Percentiles rank a stretch among this genome's conserved stretches.
Evolutionary conservation across 23 tunicate species (phyloP).

Genomic region (Phallusia fumigata): DNA sequence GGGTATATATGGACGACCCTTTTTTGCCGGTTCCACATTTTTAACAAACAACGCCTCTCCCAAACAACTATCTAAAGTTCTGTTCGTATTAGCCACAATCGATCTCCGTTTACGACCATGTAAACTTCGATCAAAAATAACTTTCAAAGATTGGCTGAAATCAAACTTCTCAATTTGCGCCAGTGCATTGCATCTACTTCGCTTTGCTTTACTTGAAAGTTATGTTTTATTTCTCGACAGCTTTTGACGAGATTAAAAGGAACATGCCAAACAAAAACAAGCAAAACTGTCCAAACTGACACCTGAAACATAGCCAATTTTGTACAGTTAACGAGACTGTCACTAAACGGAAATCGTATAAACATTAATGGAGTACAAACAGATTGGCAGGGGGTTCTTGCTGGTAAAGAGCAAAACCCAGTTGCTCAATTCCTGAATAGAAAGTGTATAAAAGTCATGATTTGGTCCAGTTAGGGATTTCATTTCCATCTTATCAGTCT

Average conservation of each 20-base stretch:
- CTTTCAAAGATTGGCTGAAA: too few relatives aligned
- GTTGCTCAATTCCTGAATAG: slow-evolving; percentile 4
- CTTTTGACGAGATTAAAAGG: slow-evolving; percentile 6
- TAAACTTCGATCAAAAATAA: too few relatives aligned
- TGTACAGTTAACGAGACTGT: background rate
- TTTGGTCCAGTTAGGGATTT: background rate
- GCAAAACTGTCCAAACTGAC: background rate
- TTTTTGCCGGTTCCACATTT: too few relatives aligned
- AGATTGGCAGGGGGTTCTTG: background rate
- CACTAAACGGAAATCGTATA: background rate
- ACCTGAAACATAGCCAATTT: background rate
- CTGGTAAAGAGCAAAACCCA: background rate
- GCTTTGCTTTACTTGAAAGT: background rate
- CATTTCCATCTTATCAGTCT: background rate
- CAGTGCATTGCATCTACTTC: background rate
- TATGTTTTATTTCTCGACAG: background rate
- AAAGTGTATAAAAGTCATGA: slow-evolving; percentile 8
- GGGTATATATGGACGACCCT: too few relatives aligned
- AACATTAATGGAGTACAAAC: background rate
- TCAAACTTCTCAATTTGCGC: too few relatives aligned
- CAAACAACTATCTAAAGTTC: too few relatives aligned
- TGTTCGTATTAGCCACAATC: too few relatives aligned
- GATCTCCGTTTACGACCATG: too few relatives aligned
- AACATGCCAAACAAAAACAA: background rate
- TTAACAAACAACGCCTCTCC: too few relatives aligned